Conservation (phyloP, 2,113 vertebrate species). For the Mesitornis unicolor region DNA sequence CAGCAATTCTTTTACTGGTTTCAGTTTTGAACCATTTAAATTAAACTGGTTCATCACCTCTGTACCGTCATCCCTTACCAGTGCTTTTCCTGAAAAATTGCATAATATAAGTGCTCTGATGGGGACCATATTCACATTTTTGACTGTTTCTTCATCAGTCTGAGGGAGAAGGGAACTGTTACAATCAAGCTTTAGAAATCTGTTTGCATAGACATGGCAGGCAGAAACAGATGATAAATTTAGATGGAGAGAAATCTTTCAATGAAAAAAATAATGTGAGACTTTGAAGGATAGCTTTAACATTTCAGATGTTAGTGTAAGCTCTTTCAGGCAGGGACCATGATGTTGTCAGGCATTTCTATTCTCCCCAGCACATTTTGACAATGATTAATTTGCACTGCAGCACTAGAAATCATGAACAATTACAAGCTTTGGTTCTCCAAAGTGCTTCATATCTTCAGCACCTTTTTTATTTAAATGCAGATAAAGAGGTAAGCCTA, state of each 20-base stretch:
- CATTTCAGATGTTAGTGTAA: background rate
- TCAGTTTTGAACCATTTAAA: background rate
- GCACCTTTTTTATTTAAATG: background rate
- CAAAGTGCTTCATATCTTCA: background rate
- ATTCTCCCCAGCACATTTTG: background rate
- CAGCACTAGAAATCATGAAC: background rate
- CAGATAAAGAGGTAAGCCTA: background rate
- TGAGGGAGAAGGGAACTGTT: background rate
- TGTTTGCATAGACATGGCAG: background rate
- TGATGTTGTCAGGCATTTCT: background rate
- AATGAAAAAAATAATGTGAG: background rate
- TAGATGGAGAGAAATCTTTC: background rate
- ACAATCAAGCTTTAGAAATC: background rate
- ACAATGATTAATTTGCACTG: slow-evolving; percentile 41
- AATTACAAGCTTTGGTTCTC: background rate
- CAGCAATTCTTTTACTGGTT: background rate
- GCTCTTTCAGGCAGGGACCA: background rate
- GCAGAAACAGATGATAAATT: background rate
- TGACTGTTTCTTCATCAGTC: background rate
- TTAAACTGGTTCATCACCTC: background rate
- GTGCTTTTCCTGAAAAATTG: background rate
- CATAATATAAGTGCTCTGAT: background rate
- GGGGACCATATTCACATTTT: background rate
- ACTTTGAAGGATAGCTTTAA: background rate
- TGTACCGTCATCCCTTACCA: background rate